Evolutionary conservation across 2,888 invertebrate species (phyloP).

Genomic region (Macrophya alboannulata): DNA sequence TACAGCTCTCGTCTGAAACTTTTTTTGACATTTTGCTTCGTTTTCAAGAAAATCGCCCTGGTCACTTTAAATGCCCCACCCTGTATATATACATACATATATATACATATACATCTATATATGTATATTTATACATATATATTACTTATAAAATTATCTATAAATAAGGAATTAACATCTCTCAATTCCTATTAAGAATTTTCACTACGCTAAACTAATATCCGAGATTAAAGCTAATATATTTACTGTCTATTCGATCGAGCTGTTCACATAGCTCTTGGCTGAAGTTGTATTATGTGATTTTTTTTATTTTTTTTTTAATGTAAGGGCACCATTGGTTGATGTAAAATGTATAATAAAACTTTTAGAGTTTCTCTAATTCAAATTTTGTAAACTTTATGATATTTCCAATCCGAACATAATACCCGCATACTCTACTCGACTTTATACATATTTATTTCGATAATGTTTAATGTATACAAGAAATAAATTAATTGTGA

Average conservation of each 20-base stretch:
- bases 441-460: constrained; percentile 8
- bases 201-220: constrained; percentile 40
- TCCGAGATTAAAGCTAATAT: constrained; percentile 58
- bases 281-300: constrained; percentile 58
- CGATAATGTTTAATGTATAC: background rate
- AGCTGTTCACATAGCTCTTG: constrained; percentile 61
- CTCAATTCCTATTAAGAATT: constrained; percentile 74
- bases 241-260: constrained; percentile 58
- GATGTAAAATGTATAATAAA: background rate
- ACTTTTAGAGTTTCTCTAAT: background rate
- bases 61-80: too few relatives aligned
- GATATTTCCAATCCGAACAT: background rate
- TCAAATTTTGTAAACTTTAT: background rate
- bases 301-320: constrained; percentile 22
- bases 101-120: constrained; percentile 55
- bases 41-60: too few relatives aligned
- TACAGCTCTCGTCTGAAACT: too few relatives aligned
- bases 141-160: constrained; percentile 68
- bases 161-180: constrained; percentile 69
- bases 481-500: background rate
- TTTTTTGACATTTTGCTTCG: too few relatives aligned
- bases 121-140: constrained; percentile 51
- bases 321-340: constrained; percentile 51
- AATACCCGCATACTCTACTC: background rate
- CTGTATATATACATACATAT: constrained; percentile 42